These are phyloP conservation scores for Tineola bisselliella DNA, from an alignment of 2,888 invertebrate genomes.

Conservation along the genomic window DNA sequence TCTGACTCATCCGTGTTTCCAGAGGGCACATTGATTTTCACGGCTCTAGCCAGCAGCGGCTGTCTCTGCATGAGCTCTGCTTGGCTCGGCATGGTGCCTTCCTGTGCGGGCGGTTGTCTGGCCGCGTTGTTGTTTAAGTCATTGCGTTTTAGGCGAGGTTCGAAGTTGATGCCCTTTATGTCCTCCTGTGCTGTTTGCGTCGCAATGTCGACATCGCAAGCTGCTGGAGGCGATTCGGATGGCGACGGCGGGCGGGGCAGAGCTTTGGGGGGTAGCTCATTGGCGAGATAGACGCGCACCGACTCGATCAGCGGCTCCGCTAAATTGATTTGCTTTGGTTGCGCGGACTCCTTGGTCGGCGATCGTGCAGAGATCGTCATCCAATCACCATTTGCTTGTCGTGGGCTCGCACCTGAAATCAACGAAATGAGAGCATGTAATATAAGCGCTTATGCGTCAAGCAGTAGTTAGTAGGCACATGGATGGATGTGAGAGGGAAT, in stretches of 20 bases:
- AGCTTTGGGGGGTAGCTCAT: constrained; percentile 49
- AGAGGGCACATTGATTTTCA: constrained; percentile 46
- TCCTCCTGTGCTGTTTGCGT: constrained; percentile 49
- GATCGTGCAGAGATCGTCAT: constrained; percentile 61
- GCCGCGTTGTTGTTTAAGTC: constrained; percentile 64
- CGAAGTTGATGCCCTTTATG: constrained; percentile 59
- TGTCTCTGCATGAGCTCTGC: constrained; percentile 64
- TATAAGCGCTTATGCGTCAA: no score
- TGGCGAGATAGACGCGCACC: constrained; percentile 56
- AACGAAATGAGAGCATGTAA: neutral
- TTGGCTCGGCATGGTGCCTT: constrained; percentile 51
- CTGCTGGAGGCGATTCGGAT: constrained; percentile 25
- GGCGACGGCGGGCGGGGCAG: constrained; percentile 23
- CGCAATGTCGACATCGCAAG: constrained; percentile 54
- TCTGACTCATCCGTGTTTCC: constrained; percentile 56
- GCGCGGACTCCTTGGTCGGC: constrained; percentile 35
- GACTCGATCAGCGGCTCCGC: constrained; percentile 61
- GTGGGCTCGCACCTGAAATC: constrained; percentile 2
- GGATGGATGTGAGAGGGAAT: neutral
- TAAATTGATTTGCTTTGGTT: constrained; percentile 47
- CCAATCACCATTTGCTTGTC: constrained; percentile 58
- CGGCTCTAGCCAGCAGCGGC: constrained; percentile 56
- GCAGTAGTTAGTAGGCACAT: no score
- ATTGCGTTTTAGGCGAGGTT: constrained; percentile 52
- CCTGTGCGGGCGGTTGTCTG: constrained; percentile 25